Evolutionary conservation across 2,113 vertebrate species (phyloP).

Genomic region (Eubucco bourcierii): DNA sequence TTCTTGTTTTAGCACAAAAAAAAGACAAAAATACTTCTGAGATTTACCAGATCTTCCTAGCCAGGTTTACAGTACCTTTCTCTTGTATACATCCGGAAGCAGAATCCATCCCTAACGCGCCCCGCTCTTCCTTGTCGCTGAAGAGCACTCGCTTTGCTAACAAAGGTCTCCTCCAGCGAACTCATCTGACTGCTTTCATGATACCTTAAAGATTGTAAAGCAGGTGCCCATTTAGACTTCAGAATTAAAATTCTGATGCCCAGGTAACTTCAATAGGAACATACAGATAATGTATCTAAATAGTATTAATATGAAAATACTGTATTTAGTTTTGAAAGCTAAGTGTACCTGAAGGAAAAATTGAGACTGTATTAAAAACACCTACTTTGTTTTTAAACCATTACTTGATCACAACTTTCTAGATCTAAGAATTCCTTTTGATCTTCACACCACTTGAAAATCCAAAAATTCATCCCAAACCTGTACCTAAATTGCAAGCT

Average conservation of each 20-base stretch:
- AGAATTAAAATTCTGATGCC: background rate
- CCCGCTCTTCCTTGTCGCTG: constrained; percentile 97
- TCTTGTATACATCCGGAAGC: constrained; percentile 91
- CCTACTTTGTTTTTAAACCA: background rate
- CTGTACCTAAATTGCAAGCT: background rate
- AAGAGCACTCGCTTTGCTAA: constrained; percentile 96
- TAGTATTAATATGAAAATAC: background rate
- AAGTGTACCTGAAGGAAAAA: background rate
- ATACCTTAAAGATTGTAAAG: constrained; percentile 78
- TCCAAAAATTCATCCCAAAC: background rate
- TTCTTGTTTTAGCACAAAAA: background rate
- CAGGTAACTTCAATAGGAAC: background rate
- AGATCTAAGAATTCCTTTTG: background rate
- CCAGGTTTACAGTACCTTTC: constrained; percentile 70
- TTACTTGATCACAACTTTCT: background rate
- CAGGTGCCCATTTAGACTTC: background rate
- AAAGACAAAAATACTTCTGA: background rate
- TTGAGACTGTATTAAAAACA: background rate
- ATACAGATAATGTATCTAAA: background rate
- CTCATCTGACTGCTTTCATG: constrained; percentile 99
- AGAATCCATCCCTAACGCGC: constrained; percentile 90
- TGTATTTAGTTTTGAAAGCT: background rate
- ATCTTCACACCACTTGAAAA: background rate
- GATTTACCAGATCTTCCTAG: background rate
- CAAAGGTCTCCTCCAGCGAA: constrained; percentile 93